phyloP scores from a whole-genome alignment of 2,113 vertebrate species.

The Pagrus major region DNA sequence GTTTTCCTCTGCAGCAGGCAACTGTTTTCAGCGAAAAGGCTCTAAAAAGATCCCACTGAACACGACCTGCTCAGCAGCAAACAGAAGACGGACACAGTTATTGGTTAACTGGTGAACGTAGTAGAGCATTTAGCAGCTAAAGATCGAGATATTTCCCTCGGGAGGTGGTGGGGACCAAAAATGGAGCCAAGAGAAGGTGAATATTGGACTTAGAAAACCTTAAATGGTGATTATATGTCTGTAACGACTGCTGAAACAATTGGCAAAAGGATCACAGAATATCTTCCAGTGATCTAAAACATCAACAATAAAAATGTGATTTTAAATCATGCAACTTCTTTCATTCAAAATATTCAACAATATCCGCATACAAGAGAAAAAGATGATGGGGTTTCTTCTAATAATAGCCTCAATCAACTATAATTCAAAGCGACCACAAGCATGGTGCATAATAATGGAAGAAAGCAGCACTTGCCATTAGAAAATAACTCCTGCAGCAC shows the following conservation, averaged over 20 bases:
- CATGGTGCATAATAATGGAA: not conserved
- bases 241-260: no score
- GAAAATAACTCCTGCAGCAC: conserved; percentile 15
- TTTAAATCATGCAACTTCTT: not conserved
- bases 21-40: not conserved
- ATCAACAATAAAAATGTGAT: not conserved
- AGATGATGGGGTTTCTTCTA: not conserved
- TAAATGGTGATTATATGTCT: not conserved
- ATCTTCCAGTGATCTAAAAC: not conserved
- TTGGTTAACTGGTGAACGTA: not conserved
- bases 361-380: not conserved
- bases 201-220: not conserved
- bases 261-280: conserved; percentile 3
- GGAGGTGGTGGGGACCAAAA: not conserved
- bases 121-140: not conserved
- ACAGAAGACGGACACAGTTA: not conserved
- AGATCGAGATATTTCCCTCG: not conserved
- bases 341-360: not conserved
- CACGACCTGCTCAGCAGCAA: not conserved
- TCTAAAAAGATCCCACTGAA: not conserved
- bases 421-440: conserved; percentile 6
- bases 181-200: not conserved
- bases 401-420: not conserved
- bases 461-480: conserved; percentile 4
- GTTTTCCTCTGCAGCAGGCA: not conserved